Base-by-base conservation (phyloP, 2,113 vertebrate species). In the Fregata magnificens region DNA sequence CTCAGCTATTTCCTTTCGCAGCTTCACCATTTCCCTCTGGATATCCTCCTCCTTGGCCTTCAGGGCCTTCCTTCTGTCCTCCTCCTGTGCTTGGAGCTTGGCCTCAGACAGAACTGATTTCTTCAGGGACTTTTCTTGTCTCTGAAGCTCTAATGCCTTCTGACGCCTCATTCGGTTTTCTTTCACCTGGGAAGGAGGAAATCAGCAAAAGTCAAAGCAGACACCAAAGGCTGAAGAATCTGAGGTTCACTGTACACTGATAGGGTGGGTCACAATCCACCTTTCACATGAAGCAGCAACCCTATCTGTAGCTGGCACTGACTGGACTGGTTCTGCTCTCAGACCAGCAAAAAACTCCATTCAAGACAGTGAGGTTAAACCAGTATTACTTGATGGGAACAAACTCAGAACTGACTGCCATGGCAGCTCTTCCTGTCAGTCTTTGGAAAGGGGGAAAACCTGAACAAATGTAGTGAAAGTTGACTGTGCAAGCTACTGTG, bases 1-100 rank as follows among this genome's bases (percentile, higher is more conserved):
- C 88, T 99, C 98, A 85, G 98, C 97, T 97, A 99, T 99, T 96
- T 99, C 98, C 42, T 98, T 99, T 55, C 98, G 97, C 80, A 99
- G 97, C 72, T 98, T 98, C 88, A 99, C 98, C 98, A 99, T 98
- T 98, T 99, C 99, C 96, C 98, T 98, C 92, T 98, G 99, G 87
- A 99, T 97, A 84, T 98, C 97, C 81, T 98, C 98, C 56, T 99
- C 99, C 79, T 88, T 98, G 49, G 97, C 98, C 89, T 98, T 97
- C 94, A 98, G 95, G 45, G 87, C 98, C 91, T 97, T 99, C 94
- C 88, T 98, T 78, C 67, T 98, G 70, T 98, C 98, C 63, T 99
- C 98, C 86, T 98, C 97, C 91, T 95, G 98, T 63, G 98, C 97
- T 89, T 96, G 98, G 74, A 91, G 97, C 94, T 96, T 98, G 22